Evolutionary conservation across 2,797 vertebrate species (phyloP).

Genomic region (Rhodeus uyekii): DNA sequence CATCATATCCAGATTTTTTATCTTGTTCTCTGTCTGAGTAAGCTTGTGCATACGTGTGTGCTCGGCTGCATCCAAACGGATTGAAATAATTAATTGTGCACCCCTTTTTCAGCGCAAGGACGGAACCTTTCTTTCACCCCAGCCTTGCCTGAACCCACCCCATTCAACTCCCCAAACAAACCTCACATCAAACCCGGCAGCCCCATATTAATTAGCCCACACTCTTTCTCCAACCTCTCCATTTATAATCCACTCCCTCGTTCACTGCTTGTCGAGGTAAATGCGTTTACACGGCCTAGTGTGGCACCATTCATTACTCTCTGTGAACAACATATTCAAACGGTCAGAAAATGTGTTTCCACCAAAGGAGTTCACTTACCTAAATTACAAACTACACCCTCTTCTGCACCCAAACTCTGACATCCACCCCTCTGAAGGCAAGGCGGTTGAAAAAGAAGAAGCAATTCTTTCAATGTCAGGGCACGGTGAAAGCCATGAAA

Average conservation of each 20-base stretch:
- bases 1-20: background rate
- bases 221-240: slow-evolving; percentile 28
- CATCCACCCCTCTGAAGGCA: slow-evolving; percentile 39
- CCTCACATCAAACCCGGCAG: slow-evolving; percentile 54
- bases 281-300: slow-evolving; percentile 66
- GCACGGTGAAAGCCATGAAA: slow-evolving; percentile 64
- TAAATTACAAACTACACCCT: slow-evolving; percentile 64
- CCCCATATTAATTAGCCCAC: slow-evolving; percentile 47
- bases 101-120: slow-evolving; percentile 59
- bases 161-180: slow-evolving; percentile 54
- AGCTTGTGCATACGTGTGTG: slow-evolving; percentile 13
- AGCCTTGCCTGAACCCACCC: slow-evolving; percentile 40
- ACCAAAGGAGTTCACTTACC: slow-evolving; percentile 85
- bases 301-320: slow-evolving; percentile 72
- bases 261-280: slow-evolving; percentile 55
- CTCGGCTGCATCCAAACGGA: slow-evolving; percentile 39
- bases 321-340: slow-evolving; percentile 93
- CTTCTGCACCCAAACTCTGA: slow-evolving; percentile 55
- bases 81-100: slow-evolving; percentile 62
- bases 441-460: slow-evolving; percentile 65
- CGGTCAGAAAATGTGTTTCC: slow-evolving; percentile 93
- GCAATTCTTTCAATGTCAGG: slow-evolving; percentile 77
- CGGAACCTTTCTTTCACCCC: slow-evolving; percentile 46
- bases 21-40: background rate
- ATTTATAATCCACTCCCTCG: slow-evolving; percentile 33